Evolutionary conservation across 2,888 invertebrate genomes (phyloP).

Genomic region (Terebella lapidaria): DNA sequence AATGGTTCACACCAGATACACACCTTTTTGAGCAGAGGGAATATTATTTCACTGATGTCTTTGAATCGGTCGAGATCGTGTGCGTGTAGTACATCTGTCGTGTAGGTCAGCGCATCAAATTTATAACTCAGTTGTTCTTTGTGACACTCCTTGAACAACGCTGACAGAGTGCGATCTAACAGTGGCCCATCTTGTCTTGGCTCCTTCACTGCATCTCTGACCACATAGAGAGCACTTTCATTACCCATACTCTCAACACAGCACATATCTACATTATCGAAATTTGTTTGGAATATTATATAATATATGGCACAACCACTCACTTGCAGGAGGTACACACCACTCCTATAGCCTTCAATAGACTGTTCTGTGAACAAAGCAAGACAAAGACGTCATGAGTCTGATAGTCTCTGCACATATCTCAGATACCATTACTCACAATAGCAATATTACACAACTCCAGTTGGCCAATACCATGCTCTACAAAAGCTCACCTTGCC

Average conservation of each 20-base stretch:
- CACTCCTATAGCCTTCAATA: conserved; percentile 72
- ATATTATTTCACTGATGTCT: not conserved
- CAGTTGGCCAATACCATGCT: not conserved
- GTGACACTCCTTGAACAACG: conserved; percentile 71
- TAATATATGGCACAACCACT: conserved; percentile 49
- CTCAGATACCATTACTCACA: too few relatives aligned
- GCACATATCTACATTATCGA: too few relatives aligned
- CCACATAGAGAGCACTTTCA: not conserved
- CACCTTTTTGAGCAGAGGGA: not conserved
- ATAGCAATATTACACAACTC: too few relatives aligned
- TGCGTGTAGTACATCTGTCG: conserved; percentile 70
- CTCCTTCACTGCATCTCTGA: conserved; percentile 6
- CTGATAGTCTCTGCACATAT: too few relatives aligned
- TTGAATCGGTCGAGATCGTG: conserved; percentile 67
- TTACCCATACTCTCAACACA: not conserved
- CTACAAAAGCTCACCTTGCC: conserved; percentile 61
- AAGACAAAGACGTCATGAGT: not conserved
- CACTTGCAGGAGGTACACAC: conserved; percentile 67
- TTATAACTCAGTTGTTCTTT: conserved; percentile 77
- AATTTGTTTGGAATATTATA: not conserved
- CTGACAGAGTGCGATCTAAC: conserved; percentile 57
- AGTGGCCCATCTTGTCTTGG: conserved; percentile 25
- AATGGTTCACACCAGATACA: too few relatives aligned
- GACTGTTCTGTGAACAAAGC: conserved; percentile 60
- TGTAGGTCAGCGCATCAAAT: conserved; percentile 66